phyloP scores from a whole-genome alignment of 1,140 invertebrate species.

The Drosophila subpulchrella region DNA sequence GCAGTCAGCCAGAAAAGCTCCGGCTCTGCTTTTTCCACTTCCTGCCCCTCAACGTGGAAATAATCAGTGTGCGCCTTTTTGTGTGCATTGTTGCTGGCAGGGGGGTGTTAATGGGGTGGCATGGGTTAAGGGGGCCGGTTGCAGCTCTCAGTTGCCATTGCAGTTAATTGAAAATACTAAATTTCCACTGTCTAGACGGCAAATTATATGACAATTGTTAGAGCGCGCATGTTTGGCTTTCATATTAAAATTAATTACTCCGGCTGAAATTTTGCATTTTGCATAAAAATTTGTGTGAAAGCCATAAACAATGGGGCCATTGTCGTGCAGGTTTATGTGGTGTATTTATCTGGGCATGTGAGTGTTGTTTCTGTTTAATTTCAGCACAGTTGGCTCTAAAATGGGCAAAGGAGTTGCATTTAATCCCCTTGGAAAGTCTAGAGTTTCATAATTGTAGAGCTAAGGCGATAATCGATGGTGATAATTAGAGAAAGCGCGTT shows the following conservation, averaged over 20 bases:
- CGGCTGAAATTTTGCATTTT: slow-evolving; percentile 48
- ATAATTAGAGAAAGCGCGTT: slow-evolving; percentile 41
- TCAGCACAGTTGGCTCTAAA: not conserved
- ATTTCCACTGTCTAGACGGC: slow-evolving; percentile 84
- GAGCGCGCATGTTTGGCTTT: slow-evolving; percentile 77
- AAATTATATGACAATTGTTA: slow-evolving; percentile 84
- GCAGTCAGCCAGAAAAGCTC: slow-evolving; percentile 40
- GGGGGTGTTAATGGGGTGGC: slow-evolving; percentile 14
- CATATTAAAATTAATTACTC: slow-evolving; percentile 83
- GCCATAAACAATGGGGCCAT: slow-evolving; percentile 48
- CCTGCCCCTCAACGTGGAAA: slow-evolving; percentile 7
- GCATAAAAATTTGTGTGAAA: slow-evolving; percentile 57
- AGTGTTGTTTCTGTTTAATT: slow-evolving; percentile 31
- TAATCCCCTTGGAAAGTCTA: slow-evolving; percentile 7
- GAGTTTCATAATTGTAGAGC: slow-evolving; percentile 30
- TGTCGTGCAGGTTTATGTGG: slow-evolving; percentile 20
- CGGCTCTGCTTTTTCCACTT: slow-evolving; percentile 16
- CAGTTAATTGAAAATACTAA: slow-evolving; percentile 85
- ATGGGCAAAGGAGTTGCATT: not conserved
- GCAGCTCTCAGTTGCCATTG: slow-evolving; percentile 58
- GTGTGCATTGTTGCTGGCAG: slow-evolving; percentile 74
- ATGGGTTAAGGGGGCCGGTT: slow-evolving; percentile 6
- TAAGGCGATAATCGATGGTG: slow-evolving; percentile 18
- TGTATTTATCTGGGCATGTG: slow-evolving; percentile 7
- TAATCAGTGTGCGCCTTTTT: slow-evolving; percentile 70